Percentiles rank a stretch among this genome's conserved stretches.
These are phyloP conservation scores for Drosophila mercatorum DNA, from an alignment of 2,888 invertebrate genomes.

Conservation along the genomic window DNA sequence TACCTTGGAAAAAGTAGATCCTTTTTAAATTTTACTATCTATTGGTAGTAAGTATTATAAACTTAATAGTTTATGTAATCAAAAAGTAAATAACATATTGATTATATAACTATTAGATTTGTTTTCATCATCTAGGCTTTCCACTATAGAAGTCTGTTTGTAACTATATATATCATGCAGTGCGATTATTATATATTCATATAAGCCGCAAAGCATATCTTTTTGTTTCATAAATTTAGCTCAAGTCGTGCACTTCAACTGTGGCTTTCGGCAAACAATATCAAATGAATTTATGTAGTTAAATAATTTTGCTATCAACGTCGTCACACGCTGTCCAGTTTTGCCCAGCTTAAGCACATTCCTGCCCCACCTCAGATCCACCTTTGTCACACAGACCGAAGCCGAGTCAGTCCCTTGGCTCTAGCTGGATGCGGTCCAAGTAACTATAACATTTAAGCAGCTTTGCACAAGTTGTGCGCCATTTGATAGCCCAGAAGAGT, in stretches of 20 bases:
- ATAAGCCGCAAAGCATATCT: too few relatives aligned
- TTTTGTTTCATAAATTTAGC: neutral
- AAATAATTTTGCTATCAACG: conserved; percentile 69
- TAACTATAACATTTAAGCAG: conserved; percentile 83
- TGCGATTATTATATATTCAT: too few relatives aligned
- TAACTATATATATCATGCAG: too few relatives aligned
- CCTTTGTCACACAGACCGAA: conserved; percentile 49
- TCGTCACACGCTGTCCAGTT: conserved; percentile 49
- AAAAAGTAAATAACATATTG: too few relatives aligned
- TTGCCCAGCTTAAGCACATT: conserved; percentile 41
- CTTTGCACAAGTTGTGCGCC: conserved; percentile 73
- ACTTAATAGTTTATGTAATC: too few relatives aligned
- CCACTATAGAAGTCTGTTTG: too few relatives aligned
- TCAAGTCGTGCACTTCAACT: neutral
- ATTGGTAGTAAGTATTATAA: too few relatives aligned
- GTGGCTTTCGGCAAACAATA: conserved; percentile 51
- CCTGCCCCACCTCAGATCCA: conserved; percentile 22
- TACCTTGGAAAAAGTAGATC: too few relatives aligned
- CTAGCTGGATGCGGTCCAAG: conserved; percentile 44
- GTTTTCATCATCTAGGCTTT: too few relatives aligned
- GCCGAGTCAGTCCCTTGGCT: conserved; percentile 1
- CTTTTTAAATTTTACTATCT: too few relatives aligned
- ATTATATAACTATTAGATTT: too few relatives aligned
- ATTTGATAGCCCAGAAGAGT: conserved; percentile 63
- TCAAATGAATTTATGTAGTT: conserved; percentile 46